Percentiles rank a stretch among this genome's conserved stretches.
phyloP scores from a whole-genome alignment of 2,113 vertebrate genomes.

The rat (Rattus norvegicus) region GRCr8 NC_086039.1:29967501-29968000 shows the following conservation, averaged over 20 bases:
- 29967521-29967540: neutral
- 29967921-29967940: neutral
- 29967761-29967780: neutral
- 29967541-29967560: neutral
- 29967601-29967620: neutral
- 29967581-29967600: conserved; percentile 1
- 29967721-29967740: neutral
- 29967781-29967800: neutral
- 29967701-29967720: neutral
- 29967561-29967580: neutral
- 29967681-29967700: neutral
- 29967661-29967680: conserved; percentile 3
- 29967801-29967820: neutral
- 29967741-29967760: neutral
- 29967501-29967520: neutral
- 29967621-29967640: neutral
- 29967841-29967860: neutral
- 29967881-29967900: neutral
- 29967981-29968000: neutral
- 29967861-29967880: neutral
- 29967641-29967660: neutral
- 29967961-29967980: conserved; percentile 11
- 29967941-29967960: neutral
- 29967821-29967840: neutral
- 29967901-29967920: neutral